A percentile compares a stretch with the other conserved stretches of the same genome.
phyloP scores from a whole-genome alignment of 2,797 vertebrate genomes.

The Hemibagrus guttatus region DNA sequence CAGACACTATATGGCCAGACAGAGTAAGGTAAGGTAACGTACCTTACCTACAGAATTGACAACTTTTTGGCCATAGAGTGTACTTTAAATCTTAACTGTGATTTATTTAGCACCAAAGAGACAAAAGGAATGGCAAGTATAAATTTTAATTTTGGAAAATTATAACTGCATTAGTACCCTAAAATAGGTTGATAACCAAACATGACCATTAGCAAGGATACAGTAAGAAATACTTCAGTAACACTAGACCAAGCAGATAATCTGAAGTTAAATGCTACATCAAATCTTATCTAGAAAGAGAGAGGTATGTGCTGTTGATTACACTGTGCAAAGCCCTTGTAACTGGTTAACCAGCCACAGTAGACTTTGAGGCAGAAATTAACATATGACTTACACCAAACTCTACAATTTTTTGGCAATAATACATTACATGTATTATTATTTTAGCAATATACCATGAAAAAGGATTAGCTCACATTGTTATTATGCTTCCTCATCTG shows the following conservation, averaged over 20 bases:
- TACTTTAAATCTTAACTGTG: background rate
- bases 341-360: slow-evolving; percentile 39
- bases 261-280: background rate
- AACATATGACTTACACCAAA: background rate
- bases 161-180: background rate
- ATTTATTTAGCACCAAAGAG: background rate
- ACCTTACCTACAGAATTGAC: too few species aligned
- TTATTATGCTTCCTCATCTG: background rate
- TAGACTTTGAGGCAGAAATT: background rate
- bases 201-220: background rate
- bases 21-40: too few species aligned
- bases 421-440: background rate
- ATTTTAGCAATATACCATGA: background rate
- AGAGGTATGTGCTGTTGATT: slow-evolving; percentile 2
- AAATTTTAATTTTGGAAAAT: background rate
- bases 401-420: background rate
- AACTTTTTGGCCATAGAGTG: background rate
- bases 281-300: background rate
- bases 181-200: background rate
- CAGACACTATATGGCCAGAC: background rate
- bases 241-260: background rate
- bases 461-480: background rate
- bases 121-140: background rate
- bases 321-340: background rate
- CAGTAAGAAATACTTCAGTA: background rate